Percentiles rank a stretch among this genome's conserved stretches.
phyloP scores from a whole-genome alignment of 2,888 invertebrate species.

The Chirona hameri region DNA sequence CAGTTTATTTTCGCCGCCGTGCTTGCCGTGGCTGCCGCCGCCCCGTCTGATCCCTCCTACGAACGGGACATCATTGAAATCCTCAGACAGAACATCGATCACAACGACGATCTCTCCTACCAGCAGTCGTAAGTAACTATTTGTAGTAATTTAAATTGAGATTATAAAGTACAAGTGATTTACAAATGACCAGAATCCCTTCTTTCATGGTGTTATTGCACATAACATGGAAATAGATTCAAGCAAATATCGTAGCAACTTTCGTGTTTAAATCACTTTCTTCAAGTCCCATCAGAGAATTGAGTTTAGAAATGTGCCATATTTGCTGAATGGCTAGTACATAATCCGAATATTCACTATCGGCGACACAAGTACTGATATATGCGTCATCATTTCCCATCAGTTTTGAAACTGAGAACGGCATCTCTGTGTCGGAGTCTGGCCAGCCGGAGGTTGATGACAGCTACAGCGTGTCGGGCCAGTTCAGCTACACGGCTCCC shows the following conservation, averaged over 20 bases:
- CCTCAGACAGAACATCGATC: neutral
- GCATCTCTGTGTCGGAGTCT: constrained; percentile 1
- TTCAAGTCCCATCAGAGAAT: too few relatives aligned
- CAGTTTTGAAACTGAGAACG: neutral
- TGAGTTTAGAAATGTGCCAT: too few relatives aligned
- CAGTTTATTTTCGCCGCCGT: constrained; percentile 2
- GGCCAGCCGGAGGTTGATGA: neutral
- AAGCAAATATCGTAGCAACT: too few relatives aligned
- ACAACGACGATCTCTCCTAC: neutral
- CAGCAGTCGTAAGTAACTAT: neutral
- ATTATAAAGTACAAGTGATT: too few relatives aligned
- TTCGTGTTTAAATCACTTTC: too few relatives aligned
- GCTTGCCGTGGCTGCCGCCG: neutral
- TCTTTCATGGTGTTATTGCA: too few relatives aligned
- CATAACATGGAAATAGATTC: too few relatives aligned
- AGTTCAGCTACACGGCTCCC: neutral
- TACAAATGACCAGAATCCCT: too few relatives aligned
- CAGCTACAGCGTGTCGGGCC: neutral
- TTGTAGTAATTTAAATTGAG: too few relatives aligned
- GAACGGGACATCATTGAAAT: neutral
- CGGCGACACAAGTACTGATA: too few relatives aligned
- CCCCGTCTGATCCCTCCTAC: neutral
- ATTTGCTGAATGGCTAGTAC: too few relatives aligned
- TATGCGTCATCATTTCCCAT: neutral
- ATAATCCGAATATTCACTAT: too few relatives aligned